Conservation (phyloP, 2,797 vertebrate genomes). For the Sebastes ruberrimus region DNA sequence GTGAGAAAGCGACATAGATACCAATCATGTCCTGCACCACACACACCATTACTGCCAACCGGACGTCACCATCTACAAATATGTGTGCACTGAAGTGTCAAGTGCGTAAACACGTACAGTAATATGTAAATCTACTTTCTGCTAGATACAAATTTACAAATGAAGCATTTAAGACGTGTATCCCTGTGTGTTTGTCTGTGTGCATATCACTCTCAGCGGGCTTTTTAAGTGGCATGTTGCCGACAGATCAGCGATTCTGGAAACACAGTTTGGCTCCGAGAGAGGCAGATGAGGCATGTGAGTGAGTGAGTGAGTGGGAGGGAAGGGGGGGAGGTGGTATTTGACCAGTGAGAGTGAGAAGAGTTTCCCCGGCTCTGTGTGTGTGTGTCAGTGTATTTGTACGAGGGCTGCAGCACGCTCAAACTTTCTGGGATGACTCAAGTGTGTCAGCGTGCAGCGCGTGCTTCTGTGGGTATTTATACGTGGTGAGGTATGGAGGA, state of each 20-base stretch:
- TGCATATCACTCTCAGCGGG: conserved; percentile 52
- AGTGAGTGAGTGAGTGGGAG: conserved; percentile 20
- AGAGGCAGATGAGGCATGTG: conserved; percentile 59
- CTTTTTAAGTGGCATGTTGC: conserved; percentile 55
- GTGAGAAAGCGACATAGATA: conserved; percentile 30
- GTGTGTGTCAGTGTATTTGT: conserved; percentile 35
- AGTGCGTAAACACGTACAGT: background rate
- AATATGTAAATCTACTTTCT: background rate
- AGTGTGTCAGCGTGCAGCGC: conserved; percentile 20
- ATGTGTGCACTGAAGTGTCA: background rate
- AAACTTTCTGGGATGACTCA: conserved; percentile 62
- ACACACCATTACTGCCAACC: conserved; percentile 15
- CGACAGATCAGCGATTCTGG: conserved; percentile 64
- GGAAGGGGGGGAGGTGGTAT: conserved; percentile 18
- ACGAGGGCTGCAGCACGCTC: conserved; percentile 34
- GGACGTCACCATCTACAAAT: conserved; percentile 6
- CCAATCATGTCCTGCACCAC: conserved; percentile 18
- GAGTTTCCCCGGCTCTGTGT: conserved; percentile 56
- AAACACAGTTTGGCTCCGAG: conserved; percentile 54
- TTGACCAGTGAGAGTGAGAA: conserved; percentile 62
- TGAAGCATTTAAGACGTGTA: background rate
- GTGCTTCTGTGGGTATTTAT: conserved; percentile 58
- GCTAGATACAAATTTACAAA: background rate
- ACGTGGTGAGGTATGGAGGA: conserved; percentile 47
- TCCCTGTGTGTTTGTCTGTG: background rate